phyloP scores from a whole-genome alignment of 2,888 invertebrate genomes.

The Bellardia pandia region DNA sequence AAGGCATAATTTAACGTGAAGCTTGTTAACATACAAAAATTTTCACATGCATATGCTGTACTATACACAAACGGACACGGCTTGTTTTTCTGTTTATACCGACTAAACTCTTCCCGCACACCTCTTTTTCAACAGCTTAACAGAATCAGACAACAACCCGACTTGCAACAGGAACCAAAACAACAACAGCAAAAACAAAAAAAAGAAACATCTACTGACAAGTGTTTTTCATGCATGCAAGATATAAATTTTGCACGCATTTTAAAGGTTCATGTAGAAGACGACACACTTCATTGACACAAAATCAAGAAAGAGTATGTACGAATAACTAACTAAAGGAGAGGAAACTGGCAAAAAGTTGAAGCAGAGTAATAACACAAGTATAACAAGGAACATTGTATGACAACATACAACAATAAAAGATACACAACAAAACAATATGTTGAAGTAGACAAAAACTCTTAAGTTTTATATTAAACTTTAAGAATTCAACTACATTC shows the following conservation, averaged over 20 bases:
- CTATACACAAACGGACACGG: slow-evolving; percentile 11
- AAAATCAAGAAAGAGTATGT: slow-evolving; percentile 55
- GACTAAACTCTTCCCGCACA: background rate
- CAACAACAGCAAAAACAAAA: slow-evolving; percentile 37
- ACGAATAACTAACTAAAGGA: background rate
- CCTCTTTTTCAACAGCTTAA: background rate
- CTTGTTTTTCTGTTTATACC: slow-evolving; percentile 19
- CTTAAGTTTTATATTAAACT: slow-evolving; percentile 60
- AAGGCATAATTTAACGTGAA: slow-evolving; percentile 62
- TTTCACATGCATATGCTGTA: slow-evolving; percentile 19
- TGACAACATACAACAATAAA: slow-evolving; percentile 9
- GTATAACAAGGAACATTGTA: slow-evolving; percentile 10
- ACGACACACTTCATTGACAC: slow-evolving; percentile 72
- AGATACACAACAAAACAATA: slow-evolving; percentile 1
- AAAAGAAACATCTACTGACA: slow-evolving; percentile 52
- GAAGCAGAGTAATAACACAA: background rate
- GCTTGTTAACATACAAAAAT: slow-evolving; percentile 67
- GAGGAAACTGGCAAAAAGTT: background rate
- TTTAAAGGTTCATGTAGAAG: slow-evolving; percentile 65
- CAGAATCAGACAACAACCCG: slow-evolving; percentile 45
- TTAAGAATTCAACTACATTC: slow-evolving; percentile 27
- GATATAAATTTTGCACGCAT: slow-evolving; percentile 72
- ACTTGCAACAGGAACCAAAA: slow-evolving; percentile 57
- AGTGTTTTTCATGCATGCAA: slow-evolving; percentile 71
- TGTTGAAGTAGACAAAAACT: slow-evolving; percentile 34